Percentiles rank a stretch among this genome's conserved stretches.
These are phyloP conservation scores for Valencia hispanica DNA, from an alignment of 2,797 vertebrate genomes.

Conservation along the genomic window DNA sequence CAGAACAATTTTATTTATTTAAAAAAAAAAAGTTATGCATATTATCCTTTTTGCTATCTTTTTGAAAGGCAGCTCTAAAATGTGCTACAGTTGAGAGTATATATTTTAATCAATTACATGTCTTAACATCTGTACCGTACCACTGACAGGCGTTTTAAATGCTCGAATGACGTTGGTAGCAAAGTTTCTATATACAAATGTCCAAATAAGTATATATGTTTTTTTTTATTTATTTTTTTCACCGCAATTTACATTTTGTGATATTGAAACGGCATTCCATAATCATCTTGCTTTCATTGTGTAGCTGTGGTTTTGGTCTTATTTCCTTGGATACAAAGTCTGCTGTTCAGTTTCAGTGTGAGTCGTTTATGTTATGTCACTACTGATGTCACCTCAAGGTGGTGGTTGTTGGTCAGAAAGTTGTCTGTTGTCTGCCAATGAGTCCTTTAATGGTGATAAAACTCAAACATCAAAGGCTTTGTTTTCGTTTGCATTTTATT, in stretches of 20 bases:
- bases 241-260: constrained; percentile 27
- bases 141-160: constrained; percentile 76
- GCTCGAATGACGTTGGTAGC: constrained; percentile 78
- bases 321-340: constrained; percentile 18
- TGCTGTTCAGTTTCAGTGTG: constrained; percentile 12
- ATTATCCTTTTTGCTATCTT: constrained; percentile 9
- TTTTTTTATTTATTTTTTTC: constrained; percentile 2
- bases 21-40: not conserved
- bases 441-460: constrained; percentile 41
- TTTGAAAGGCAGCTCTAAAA: constrained; percentile 67
- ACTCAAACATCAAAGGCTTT: constrained; percentile 1
- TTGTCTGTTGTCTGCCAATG: constrained; percentile 25
- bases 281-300: constrained; percentile 42
- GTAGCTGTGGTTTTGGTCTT: constrained; percentile 13
- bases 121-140: constrained; percentile 63
- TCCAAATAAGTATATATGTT: not conserved
- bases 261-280: constrained; percentile 67
- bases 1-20: constrained; percentile 69
- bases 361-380: not conserved
- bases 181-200: constrained; percentile 7
- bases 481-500: constrained; percentile 25
- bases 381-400: constrained; percentile 34
- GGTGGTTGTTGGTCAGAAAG: constrained; percentile 9
- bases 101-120: constrained; percentile 31
- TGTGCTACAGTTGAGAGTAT: constrained; percentile 42